Conservation (phyloP, 2,888 invertebrate genomes). For the Smittia aterrima region DNA sequence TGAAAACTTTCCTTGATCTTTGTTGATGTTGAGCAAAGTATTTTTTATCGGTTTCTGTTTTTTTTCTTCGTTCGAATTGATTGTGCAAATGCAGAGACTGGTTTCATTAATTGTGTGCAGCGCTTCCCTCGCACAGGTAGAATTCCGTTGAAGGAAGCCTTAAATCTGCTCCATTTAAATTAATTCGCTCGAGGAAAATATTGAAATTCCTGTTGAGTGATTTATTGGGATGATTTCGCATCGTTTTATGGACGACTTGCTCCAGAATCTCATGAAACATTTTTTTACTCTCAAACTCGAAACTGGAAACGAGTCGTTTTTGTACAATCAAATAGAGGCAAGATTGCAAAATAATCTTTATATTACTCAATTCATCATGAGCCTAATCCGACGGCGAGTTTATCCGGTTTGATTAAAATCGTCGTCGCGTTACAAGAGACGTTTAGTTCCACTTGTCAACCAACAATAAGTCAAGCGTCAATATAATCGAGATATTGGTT, state of each 20-base stretch:
- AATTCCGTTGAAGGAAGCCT: too few relatives aligned
- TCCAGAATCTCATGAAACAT: too few relatives aligned
- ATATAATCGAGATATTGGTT: too few relatives aligned
- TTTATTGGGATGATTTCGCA: neutral
- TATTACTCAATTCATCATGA: neutral
- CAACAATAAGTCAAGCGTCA: neutral
- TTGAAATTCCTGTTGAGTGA: neutral
- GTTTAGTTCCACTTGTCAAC: conserved; percentile 25
- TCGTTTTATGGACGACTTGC: too few relatives aligned
- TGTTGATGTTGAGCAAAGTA: neutral
- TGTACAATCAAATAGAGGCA: too few relatives aligned
- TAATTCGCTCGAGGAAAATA: neutral
- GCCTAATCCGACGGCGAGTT: neutral
- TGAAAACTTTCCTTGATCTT: conserved; percentile 18
- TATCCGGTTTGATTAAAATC: neutral
- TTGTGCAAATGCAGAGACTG: too few relatives aligned
- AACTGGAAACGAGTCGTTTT: too few relatives aligned
- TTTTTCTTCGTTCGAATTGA: too few relatives aligned
- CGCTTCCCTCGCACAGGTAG: too few relatives aligned
- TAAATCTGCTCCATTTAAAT: too few relatives aligned
- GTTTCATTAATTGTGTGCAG: too few relatives aligned
- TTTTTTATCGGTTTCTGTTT: neutral
- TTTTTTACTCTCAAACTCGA: too few relatives aligned
- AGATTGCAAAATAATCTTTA: conserved; percentile 1
- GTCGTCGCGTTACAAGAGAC: neutral